These are phyloP conservation scores for Scolopax bukidnonensis DNA, from an alignment of 2,797 vertebrate genomes.

Conservation along the genomic window DNA sequence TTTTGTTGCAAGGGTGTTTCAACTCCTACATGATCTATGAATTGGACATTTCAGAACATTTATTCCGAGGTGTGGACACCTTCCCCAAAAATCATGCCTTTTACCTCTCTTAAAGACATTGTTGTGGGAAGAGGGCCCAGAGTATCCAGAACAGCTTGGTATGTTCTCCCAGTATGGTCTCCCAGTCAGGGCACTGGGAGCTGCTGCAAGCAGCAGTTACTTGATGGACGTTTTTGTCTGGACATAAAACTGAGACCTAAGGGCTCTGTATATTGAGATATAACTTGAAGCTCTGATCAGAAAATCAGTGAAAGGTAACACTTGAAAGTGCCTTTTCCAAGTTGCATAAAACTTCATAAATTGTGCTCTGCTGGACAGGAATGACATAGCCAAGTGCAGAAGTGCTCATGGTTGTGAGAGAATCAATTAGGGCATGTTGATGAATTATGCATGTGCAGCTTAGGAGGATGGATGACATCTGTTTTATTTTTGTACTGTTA, in stretches of 20 bases:
- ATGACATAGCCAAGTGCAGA: constrained; percentile 14
- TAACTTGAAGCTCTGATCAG: background rate
- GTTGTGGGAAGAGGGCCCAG: background rate
- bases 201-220: background rate
- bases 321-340: constrained; percentile 30
- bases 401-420: constrained; percentile 53
- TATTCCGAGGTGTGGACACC: background rate
- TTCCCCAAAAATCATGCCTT: background rate
- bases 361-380: constrained; percentile 24
- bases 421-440: constrained; percentile 59
- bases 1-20: background rate
- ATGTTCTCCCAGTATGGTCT: background rate
- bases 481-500: constrained; percentile 65
- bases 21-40: background rate
- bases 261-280: background rate
- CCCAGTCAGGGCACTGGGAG: background rate
- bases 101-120: background rate
- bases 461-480: constrained; percentile 53
- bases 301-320: background rate
- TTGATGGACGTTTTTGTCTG: background rate
- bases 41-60: background rate
- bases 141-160: background rate
- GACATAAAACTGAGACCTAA: background rate
- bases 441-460: constrained; percentile 64
- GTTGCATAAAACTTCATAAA: constrained; percentile 5